Conservation (phyloP, 2,888 invertebrate genomes). For the Parnassius glacialis region DNA sequence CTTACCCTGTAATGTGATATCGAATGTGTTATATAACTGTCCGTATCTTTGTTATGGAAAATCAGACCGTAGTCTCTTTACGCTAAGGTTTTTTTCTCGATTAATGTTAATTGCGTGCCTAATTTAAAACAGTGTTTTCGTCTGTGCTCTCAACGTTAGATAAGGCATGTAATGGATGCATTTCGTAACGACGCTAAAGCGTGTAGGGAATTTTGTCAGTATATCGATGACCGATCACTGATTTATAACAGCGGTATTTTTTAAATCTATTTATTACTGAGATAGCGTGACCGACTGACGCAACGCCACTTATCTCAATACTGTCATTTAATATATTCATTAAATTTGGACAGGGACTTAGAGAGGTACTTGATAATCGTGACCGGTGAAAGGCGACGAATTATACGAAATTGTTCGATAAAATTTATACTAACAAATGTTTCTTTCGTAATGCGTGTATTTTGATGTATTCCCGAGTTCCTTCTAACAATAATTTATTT, state of each 20-base stretch:
- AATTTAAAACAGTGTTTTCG: conserved; percentile 41
- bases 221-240: conserved; percentile 35
- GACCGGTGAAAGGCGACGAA: conserved; percentile 7
- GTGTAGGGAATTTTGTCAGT: conserved; percentile 46
- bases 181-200: conserved; percentile 51
- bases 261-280: conserved; percentile 16
- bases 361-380: conserved; percentile 20
- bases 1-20: conserved; percentile 68
- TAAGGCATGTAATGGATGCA: conserved; percentile 54
- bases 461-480: background rate
- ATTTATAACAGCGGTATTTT: conserved; percentile 27
- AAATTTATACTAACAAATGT: conserved; percentile 1
- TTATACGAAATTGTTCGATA: conserved; percentile 3
- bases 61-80: conserved; percentile 41
- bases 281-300: conserved; percentile 26
- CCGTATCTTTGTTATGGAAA: conserved; percentile 45
- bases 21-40: conserved; percentile 63
- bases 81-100: conserved; percentile 40
- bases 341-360: conserved; percentile 20
- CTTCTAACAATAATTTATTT: conserved; percentile 2
- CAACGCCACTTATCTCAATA: conserved; percentile 23
- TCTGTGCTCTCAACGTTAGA: conserved; percentile 38
- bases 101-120: conserved; percentile 5
- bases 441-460: background rate
- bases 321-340: conserved; percentile 26